A percentile compares a stretch with the other conserved stretches of the same genome.
Conservation (phyloP, 2,888 invertebrate species). For the Archips crataeganus region DNA sequence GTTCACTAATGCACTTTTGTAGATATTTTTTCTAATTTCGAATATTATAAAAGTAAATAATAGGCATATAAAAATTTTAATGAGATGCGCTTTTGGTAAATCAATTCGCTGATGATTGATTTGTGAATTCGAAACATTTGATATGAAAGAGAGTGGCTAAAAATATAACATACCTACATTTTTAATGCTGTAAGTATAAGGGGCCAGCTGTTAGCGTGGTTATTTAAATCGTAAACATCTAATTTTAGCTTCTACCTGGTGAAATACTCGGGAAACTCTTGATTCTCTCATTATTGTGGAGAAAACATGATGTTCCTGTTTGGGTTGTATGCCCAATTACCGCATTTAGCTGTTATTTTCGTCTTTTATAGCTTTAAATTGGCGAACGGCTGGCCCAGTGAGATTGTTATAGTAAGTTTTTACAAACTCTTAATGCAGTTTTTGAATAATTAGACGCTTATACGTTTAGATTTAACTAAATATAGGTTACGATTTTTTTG, state of each 20-base stretch:
- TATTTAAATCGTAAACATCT: slow-evolving; percentile 42
- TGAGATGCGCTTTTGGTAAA: slow-evolving; percentile 1
- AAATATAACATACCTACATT: slow-evolving; percentile 37
- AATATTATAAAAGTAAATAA: not conserved
- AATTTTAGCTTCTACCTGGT: slow-evolving; percentile 42
- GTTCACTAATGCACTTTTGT: slow-evolving; percentile 46
- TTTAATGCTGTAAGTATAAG: slow-evolving; percentile 44
- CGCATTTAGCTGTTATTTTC: slow-evolving; percentile 39
- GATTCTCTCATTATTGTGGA: slow-evolving; percentile 51
- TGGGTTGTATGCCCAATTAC: slow-evolving; percentile 33
- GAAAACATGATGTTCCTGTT: slow-evolving; percentile 51
- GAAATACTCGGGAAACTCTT: slow-evolving; percentile 49
- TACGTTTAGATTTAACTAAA: slow-evolving; percentile 11
- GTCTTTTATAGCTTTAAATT: slow-evolving; percentile 57
- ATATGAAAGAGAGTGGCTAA: slow-evolving; percentile 28
- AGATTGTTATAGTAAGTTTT: slow-evolving; percentile 60
- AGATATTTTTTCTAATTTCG: slow-evolving; percentile 45
- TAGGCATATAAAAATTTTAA: not conserved
- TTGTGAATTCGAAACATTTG: slow-evolving; percentile 22
- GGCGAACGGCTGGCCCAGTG: slow-evolving; percentile 69
- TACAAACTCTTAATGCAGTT: slow-evolving; percentile 22
- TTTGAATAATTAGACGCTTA: slow-evolving; percentile 17
- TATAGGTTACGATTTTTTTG: slow-evolving; percentile 11
- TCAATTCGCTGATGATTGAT: slow-evolving; percentile 21
- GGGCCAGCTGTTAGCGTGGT: slow-evolving; percentile 56